Evolutionary conservation across 2,888 invertebrate species (phyloP), one percentile per base, ranked within the genome.

Genomic region (Luperina testacea): DNA sequence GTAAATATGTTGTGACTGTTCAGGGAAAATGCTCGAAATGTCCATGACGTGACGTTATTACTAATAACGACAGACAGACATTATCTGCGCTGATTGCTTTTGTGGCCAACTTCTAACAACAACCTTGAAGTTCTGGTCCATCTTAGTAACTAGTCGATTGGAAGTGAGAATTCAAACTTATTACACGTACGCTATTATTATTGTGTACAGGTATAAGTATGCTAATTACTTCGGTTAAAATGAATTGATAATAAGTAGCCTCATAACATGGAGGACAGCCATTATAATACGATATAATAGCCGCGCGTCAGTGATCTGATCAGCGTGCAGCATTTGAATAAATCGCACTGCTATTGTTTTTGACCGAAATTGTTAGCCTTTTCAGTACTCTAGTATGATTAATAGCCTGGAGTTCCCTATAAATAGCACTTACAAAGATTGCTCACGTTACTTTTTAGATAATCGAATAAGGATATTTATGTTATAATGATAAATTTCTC

Each of bases 221-320:
- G 85, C 68, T 84, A 84, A 88, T 88, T 80, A 57, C 48, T 53
- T 74, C 51, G 15, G 75, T 71, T 78, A 61, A 65, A 75, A 80
- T 77, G 75, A 84, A 86, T 83, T 72, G 76, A 79, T 89, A 81
- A 87, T 87, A 84, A 82, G 77, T 83, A 83, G 80, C 81, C 45
- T 71, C 80, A 68, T 85, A 78, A 75, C 53, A 61, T n/a, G 68
- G 68, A 65, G 71, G 86, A 84, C 82, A 79, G 59, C 72, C 80
- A 79, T 75, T 42, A 86, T 86, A 82, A 78, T 78, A 74, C 74
- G 24, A n/a, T 59, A 68, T 65, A 89, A 88, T 80, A 77, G 68
- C 32, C 69, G 65, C 80, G 57, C 82, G 84, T 82, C 87, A 82
- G 38, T 6, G 0, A 38, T 38, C 38, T 6, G 0, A 38, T 38